A percentile compares a stretch with the other conserved stretches of the same genome.
phyloP scores from a whole-genome alignment of 1,140 invertebrate species.

The Aporrectodea caliginosa region DNA sequence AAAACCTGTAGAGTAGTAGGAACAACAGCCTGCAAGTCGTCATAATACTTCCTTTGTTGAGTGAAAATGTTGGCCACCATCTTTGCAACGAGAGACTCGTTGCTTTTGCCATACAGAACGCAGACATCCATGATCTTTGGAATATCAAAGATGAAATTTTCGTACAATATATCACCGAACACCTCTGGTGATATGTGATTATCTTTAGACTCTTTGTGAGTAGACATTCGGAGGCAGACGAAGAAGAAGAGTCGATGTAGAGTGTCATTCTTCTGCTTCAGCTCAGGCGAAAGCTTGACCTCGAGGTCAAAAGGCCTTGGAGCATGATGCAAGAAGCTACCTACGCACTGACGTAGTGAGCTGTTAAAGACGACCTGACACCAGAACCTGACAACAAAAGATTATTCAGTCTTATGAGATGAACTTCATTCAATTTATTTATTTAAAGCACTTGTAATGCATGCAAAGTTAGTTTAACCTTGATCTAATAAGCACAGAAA shows the following conservation, averaged over 20 bases:
- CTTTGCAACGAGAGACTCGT: slow-evolving; percentile 61
- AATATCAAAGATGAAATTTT: slow-evolving; percentile 75
- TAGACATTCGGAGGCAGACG: slow-evolving; percentile 68
- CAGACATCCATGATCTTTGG: slow-evolving; percentile 75
- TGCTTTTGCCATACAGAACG: slow-evolving; percentile 67
- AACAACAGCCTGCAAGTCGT: slow-evolving; percentile 64
- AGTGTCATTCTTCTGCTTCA: slow-evolving; percentile 56
- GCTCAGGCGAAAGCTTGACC: slow-evolving; percentile 55
- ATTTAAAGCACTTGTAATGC: too few species aligned
- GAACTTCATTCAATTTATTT: too few species aligned
- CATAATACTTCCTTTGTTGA: slow-evolving; percentile 67
- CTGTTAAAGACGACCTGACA: slow-evolving; percentile 68
- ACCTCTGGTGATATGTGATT: slow-evolving; percentile 65
- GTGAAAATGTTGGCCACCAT: slow-evolving; percentile 67
- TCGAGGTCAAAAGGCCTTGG: slow-evolving; percentile 65
- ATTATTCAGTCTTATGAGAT: too few species aligned
- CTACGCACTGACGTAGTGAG: slow-evolving; percentile 64
- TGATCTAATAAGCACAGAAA: too few species aligned
- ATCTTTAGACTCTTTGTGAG: slow-evolving; percentile 67
- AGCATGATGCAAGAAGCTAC: slow-evolving; percentile 70
- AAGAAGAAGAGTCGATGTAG: slow-evolving; percentile 66
- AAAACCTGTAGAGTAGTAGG: slow-evolving; percentile 51
- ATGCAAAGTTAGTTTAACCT: too few species aligned
- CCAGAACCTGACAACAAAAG: slow-evolving; percentile 67
- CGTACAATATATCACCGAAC: slow-evolving; percentile 69